These are phyloP conservation scores for Exephanes ischioxanthus DNA, from an alignment of 2,888 invertebrate species.

Conservation along the genomic window DNA sequence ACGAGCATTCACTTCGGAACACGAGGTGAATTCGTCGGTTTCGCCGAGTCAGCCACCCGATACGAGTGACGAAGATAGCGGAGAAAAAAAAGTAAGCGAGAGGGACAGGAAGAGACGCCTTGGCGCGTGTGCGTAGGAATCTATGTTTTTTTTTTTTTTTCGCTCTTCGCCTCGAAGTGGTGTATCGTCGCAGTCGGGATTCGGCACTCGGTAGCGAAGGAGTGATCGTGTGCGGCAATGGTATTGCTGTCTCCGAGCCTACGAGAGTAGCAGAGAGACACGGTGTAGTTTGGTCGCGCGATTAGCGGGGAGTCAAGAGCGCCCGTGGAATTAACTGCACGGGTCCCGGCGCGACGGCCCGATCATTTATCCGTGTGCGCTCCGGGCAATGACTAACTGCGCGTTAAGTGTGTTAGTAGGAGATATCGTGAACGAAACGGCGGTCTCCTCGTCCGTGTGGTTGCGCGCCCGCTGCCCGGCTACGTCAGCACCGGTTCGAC, in stretches of 20 bases:
- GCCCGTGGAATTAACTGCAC: constrained; percentile 47
- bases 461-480: constrained; percentile 68
- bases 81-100: not conserved
- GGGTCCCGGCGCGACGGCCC: constrained; percentile 56
- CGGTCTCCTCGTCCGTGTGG: constrained; percentile 64
- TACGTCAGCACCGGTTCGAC: constrained; percentile 82
- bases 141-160: not conserved
- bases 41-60: constrained; percentile 12
- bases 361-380: constrained; percentile 50
- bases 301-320: constrained; percentile 49
- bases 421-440: constrained; percentile 72
- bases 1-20: constrained; percentile 40
- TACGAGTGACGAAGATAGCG: constrained; percentile 30
- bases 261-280: not conserved
- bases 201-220: constrained; percentile 41
- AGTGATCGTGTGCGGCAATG: constrained; percentile 22
- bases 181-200: constrained; percentile 60
- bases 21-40: constrained; percentile 52
- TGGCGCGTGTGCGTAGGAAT: constrained; percentile 29
- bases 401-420: constrained; percentile 80
- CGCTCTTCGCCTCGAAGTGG: constrained; percentile 39
- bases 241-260: not conserved
- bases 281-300: not conserved
- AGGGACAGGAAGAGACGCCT: not conserved
- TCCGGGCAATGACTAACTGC: constrained; percentile 81